Conservation (phyloP, 2,113 vertebrate species). For the Sceloporus undulatus region DNA sequence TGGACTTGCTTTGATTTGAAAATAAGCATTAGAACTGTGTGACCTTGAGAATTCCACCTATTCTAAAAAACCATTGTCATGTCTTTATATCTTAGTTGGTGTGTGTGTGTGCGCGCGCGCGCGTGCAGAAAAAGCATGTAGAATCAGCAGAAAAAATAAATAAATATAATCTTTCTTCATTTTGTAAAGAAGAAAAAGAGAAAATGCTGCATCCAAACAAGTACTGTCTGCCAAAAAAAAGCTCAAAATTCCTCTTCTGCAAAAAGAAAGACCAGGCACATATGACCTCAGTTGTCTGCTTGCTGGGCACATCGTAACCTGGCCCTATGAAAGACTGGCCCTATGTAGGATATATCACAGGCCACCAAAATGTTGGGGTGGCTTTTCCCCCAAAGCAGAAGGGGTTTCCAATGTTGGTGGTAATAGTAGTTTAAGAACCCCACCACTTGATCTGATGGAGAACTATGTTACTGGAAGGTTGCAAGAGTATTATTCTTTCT, state of each 20-base stretch:
- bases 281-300: no score
- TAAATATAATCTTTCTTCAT: neutral
- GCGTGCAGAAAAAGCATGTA: neutral
- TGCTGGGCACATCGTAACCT: no score
- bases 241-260: neutral
- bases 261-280: no score
- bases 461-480: no score
- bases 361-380: no score
- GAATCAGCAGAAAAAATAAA: neutral
- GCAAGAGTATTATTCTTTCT: no score
- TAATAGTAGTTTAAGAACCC: no score
- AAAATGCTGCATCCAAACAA: neutral
- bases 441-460: no score
- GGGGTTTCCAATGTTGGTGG: no score
- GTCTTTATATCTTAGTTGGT: neutral
- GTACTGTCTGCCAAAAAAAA: neutral
- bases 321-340: no score
- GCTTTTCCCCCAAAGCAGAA: no score
- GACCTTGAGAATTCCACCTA: conserved; percentile 16
- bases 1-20: neutral
- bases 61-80: neutral
- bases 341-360: no score
- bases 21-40: conserved; percentile 11
- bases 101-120: neutral
- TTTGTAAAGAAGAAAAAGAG: neutral